Evolutionary conservation across 2,888 invertebrate species (phyloP).

Genomic region (Cheilosia impressa): DNA sequence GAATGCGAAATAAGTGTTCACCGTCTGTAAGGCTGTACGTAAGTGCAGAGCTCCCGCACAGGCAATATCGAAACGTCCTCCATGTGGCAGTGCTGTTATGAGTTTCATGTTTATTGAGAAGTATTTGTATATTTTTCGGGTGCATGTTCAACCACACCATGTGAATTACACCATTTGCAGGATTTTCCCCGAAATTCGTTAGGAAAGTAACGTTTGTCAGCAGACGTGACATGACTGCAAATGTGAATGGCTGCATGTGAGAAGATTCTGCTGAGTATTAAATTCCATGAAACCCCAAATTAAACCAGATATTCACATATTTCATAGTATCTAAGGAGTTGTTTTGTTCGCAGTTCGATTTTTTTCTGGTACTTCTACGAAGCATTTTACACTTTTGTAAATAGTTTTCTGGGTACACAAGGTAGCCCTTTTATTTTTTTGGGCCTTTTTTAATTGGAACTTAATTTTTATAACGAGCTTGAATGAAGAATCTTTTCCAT

Average conservation of each 20-base stretch:
- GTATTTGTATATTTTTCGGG: slow-evolving; percentile 44
- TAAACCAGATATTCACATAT: background rate
- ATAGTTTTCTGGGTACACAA: too few relatives aligned
- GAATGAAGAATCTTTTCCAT: too few relatives aligned
- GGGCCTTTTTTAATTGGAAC: too few relatives aligned
- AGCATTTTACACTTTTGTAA: too few relatives aligned
- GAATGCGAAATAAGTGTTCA: slow-evolving; percentile 64
- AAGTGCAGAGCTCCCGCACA: background rate
- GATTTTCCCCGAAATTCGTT: slow-evolving; percentile 20
- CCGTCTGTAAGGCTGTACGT: background rate
- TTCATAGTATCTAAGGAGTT: background rate
- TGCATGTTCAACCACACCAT: background rate
- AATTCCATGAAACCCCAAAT: background rate
- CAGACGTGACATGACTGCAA: slow-evolving; percentile 1
- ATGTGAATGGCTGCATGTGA: background rate
- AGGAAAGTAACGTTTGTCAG: background rate
- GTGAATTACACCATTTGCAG: slow-evolving; percentile 6
- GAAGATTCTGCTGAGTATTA: background rate
- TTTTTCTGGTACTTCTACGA: too few relatives aligned
- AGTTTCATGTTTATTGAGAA: slow-evolving; percentile 20
- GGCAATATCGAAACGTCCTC: slow-evolving; percentile 15
- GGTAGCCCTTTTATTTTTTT: too few relatives aligned
- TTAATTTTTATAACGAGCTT: too few relatives aligned
- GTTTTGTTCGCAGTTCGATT: background rate
- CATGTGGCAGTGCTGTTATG: slow-evolving; percentile 30